Evolutionary conservation across 1,140 invertebrate genomes (phyloP).

Genomic region (Sminthurides bifidus): DNA sequence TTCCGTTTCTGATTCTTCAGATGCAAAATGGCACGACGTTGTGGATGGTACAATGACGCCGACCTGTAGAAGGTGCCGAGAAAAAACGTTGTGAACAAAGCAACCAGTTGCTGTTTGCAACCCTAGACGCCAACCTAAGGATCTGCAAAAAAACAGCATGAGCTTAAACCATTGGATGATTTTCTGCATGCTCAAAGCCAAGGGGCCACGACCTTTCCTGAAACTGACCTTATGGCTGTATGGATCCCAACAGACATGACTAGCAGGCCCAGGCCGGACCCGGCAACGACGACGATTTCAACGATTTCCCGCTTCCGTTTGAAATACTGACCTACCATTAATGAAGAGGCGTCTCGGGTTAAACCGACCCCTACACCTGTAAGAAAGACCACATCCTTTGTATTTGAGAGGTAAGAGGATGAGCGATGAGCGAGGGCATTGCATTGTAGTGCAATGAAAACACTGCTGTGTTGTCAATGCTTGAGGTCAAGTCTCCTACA

Average conservation of each 20-base stretch:
- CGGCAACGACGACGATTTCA: constrained; percentile 73
- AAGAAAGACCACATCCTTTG: neutral
- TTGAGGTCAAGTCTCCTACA: too few species aligned
- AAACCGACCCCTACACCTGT: constrained; percentile 69
- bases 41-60: constrained; percentile 77
- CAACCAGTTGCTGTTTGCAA: constrained; percentile 77
- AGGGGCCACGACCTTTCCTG: neutral
- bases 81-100: constrained; percentile 72
- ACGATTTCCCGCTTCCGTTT: constrained; percentile 69
- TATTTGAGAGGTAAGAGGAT: too few species aligned
- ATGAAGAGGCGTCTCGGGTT: constrained; percentile 66
- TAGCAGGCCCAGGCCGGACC: constrained; percentile 69
- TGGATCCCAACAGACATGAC: constrained; percentile 72
- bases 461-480: too few species aligned
- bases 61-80: constrained; percentile 77
- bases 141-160: constrained; percentile 43
- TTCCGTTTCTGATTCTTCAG: constrained; percentile 81
- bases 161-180: neutral
- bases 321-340: constrained; percentile 87
- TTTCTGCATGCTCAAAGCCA: neutral
- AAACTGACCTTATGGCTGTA: constrained; percentile 54
- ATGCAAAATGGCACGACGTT: constrained; percentile 75
- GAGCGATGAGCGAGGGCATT: too few species aligned
- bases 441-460: too few species aligned
- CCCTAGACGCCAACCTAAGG: constrained; percentile 69